Evolutionary conservation across 2,113 vertebrate genomes (phyloP), one percentile per base, ranked within the genome.

Genomic region (Hydrochoerus hydrochaeris): DNA sequence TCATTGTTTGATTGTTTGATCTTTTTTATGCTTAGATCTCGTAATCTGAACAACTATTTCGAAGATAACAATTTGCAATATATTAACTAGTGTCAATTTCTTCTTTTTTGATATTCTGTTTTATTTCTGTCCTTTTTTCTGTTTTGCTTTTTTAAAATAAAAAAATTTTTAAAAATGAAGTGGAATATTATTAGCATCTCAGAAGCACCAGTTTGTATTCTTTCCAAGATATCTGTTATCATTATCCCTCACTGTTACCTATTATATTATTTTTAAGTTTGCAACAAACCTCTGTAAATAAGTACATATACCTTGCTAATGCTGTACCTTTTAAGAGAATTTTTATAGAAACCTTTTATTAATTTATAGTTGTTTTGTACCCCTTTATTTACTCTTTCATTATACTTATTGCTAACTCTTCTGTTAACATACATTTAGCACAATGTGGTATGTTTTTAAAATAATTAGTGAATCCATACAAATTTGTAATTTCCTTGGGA

Each of bases 301-400:
- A 93, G 35, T 58, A 41, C 6, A 32, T 65, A 65, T 41, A 80
- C 71, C n/a, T 92, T 73, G 49, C 14, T 85, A 8, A 52, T 67
- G 73, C n/a, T 10, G 19, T 49, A 44, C n/a, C 30, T 75, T 69
- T 67, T 28, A 57, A 88, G 57, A 95, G 81, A 63, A 41, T 22
- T 38, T 38, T 90, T 67, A 65, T 62, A 87, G 63, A 95, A 93
- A 62, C 85, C 14, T n/a, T 81, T 90, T 69, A 35, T 81, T 93
- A 86, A 54, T 87, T 87, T 84, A 28, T 78, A 62, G 93, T 19
- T 83, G 38, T 75, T 89, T 89, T 84, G 80, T 32, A 90, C 30
- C 60, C 11, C 69, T 67, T 92, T 88, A n/a, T 80, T 92, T 95
- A 86, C 22, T 17, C 69, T 58, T 78, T 9, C 32, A 67, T 26